These are phyloP conservation scores for Deilephila porcellus DNA, from an alignment of 2,888 invertebrate species.

Conservation along the genomic window DNA sequence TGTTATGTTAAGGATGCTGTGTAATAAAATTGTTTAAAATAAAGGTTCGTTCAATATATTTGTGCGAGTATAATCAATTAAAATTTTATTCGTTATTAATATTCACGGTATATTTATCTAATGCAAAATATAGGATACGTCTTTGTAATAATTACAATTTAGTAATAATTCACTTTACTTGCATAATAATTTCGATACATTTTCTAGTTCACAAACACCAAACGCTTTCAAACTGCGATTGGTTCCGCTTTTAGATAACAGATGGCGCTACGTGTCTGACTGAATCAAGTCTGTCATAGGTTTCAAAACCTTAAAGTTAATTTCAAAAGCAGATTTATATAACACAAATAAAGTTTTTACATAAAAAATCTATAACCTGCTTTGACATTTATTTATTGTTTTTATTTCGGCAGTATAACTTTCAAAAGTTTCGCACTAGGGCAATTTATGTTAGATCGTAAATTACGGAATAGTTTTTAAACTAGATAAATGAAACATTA, in stretches of 20 bases:
- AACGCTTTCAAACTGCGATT: not conserved
- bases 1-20: too few relatives aligned
- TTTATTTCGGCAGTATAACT: not conserved
- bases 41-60: too few relatives aligned
- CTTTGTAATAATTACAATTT: too few relatives aligned
- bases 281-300: not conserved
- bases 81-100: too few relatives aligned
- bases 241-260: constrained; percentile 14
- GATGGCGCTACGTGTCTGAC: not conserved
- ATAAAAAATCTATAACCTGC: not conserved
- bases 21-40: too few relatives aligned
- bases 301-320: not conserved
- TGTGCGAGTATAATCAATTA: too few relatives aligned
- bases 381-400: not conserved
- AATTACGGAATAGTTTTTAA: not conserved
- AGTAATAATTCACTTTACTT: not conserved
- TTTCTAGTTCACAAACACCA: not conserved
- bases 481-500: too few relatives aligned
- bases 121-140: too few relatives aligned
- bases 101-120: too few relatives aligned
- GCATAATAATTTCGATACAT: not conserved
- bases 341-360: not conserved
- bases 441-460: not conserved
- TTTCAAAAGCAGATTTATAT: not conserved
- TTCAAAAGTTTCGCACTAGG: not conserved